Percentiles rank a stretch among this genome's conserved stretches.
These are phyloP conservation scores for Porites australiensis DNA, from an alignment of 64 coral and sea anemone species.

Conservation along the genomic window DNA sequence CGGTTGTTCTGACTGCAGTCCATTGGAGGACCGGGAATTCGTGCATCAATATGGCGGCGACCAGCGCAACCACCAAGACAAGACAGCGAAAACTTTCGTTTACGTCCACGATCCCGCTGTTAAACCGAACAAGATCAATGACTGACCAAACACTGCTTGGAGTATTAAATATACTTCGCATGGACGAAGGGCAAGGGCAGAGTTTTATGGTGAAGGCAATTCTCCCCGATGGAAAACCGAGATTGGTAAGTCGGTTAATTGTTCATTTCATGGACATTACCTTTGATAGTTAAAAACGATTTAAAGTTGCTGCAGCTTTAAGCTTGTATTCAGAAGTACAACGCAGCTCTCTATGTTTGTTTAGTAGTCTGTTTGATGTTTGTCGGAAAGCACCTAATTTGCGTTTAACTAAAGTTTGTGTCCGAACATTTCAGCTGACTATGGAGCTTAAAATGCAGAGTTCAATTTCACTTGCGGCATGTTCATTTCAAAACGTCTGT, in stretches of 20 bases:
- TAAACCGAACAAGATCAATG: conserved; percentile 90
- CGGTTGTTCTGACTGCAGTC: conserved; percentile 19
- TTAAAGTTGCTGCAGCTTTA: not conserved
- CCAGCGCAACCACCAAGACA: conserved; percentile 56
- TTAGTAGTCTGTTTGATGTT: not conserved
- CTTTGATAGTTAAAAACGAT: not conserved
- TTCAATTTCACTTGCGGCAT: not conserved
- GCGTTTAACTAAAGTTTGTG: conserved; percentile 14
- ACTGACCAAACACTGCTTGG: conserved; percentile 91
- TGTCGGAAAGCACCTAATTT: not conserved
- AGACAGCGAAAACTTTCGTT: conserved; percentile 84
- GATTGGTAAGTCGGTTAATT: conserved; percentile 70
- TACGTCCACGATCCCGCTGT: conserved; percentile 57
- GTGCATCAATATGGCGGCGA: conserved; percentile 43
- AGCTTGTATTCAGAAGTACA: not conserved
- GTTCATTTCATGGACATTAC: not conserved
- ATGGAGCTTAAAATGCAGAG: not conserved
- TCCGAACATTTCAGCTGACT: conserved; percentile 1
- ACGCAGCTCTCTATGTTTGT: not conserved
- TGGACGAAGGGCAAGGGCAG: conserved; percentile 86
- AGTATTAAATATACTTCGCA: conserved; percentile 95
- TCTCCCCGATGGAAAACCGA: conserved; percentile 85
- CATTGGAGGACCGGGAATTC: not conserved
- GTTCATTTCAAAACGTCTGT: conserved; percentile 44
- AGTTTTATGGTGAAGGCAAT: conserved; percentile 87